These are phyloP conservation scores for Tichodroma muraria DNA, from an alignment of 2,113 vertebrate genomes.

Conservation along the genomic window DNA sequence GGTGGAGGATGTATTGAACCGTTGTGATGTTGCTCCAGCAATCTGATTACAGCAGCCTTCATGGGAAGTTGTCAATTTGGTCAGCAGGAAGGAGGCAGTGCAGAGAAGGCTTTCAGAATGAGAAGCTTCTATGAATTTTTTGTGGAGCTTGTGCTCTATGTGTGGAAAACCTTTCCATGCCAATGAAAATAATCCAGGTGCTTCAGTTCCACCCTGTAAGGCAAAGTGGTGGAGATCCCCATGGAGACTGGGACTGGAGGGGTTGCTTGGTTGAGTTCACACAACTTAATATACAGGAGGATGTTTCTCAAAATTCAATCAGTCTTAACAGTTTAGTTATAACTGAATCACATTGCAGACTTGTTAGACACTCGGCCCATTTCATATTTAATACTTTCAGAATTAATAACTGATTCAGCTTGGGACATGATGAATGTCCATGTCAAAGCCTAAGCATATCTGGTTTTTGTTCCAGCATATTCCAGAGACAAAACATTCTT, in stretches of 20 bases:
- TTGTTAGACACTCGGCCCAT: slow-evolving; percentile 19
- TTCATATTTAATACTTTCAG: slow-evolving; percentile 43
- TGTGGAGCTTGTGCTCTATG: neutral
- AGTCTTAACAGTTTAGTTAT: slow-evolving; percentile 20
- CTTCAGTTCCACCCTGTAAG: neutral
- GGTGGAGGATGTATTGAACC: neutral
- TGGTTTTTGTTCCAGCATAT: slow-evolving; percentile 57
- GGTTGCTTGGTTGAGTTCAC: neutral
- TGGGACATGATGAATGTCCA: slow-evolving; percentile 54
- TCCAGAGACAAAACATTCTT: slow-evolving; percentile 62
- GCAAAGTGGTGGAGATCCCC: neutral
- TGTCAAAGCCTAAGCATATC: slow-evolving; percentile 55
- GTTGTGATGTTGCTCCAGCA: neutral
- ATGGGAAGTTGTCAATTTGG: neutral
- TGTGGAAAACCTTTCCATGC: neutral
- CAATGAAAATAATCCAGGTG: neutral
- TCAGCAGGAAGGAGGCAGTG: neutral
- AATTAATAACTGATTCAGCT: slow-evolving; percentile 52
- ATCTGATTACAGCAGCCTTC: neutral
- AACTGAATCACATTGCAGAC: slow-evolving; percentile 8
- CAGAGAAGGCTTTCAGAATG: neutral
- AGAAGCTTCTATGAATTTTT: neutral
- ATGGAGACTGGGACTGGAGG: neutral
- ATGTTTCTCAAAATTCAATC: neutral
- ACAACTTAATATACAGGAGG: neutral